Conservation (phyloP, 2,113 vertebrate genomes). For the Chunga burmeisteri region DNA sequence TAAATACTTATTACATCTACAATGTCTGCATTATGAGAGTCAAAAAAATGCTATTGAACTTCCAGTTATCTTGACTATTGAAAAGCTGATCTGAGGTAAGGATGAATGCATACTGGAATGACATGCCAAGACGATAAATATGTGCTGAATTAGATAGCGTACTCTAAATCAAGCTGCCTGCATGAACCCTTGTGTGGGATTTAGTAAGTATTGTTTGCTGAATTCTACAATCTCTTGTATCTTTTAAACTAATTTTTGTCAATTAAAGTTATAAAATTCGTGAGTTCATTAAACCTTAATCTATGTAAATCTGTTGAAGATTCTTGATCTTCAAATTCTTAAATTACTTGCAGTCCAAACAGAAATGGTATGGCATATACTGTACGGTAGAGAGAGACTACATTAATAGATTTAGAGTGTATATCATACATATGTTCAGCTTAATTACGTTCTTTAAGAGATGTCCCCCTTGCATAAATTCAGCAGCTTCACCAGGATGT, state of each 20-base stretch:
- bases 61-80: neutral
- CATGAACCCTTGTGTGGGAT: neutral
- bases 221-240: neutral
- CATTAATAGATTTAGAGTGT: neutral
- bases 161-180: neutral
- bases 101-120: neutral
- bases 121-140: fast-evolving
- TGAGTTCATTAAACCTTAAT: conserved; percentile 7
- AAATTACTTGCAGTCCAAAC: neutral
- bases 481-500: neutral
- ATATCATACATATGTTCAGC: neutral
- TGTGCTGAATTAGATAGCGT: neutral
- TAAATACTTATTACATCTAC: neutral
- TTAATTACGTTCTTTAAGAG: neutral
- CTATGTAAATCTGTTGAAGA: neutral
- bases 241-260: neutral
- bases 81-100: neutral
- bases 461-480: neutral
- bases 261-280: conserved; percentile 16
- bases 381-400: neutral
- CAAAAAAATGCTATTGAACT: neutral
- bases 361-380: neutral
- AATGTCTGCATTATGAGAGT: neutral
- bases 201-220: neutral
- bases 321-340: conserved; percentile 3